Evolutionary conservation across 53 echinoderm and acorn worm genomes (phyloP), one percentile per base, ranked within the genome.

Genomic region (Holothuria leucospilota): DNA sequence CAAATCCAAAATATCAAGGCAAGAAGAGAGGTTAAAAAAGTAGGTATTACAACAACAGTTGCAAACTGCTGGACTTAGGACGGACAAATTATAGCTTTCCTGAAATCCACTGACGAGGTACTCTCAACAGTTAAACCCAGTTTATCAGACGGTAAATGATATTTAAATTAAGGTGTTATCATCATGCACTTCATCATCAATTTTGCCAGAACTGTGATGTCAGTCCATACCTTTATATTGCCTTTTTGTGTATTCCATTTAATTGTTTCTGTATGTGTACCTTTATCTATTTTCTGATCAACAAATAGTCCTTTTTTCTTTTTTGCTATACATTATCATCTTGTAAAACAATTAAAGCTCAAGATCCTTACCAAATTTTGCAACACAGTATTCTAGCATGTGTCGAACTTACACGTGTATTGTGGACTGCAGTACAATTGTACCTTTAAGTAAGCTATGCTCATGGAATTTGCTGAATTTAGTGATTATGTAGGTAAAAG

Each of bases 21-120:
- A 25, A 69, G 69, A 69, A 69, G 69, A 28, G 27, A 69, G 8
- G 8, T 38, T 0, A 26, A 69, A 28, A 29, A 38, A 69, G 24
- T 29, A 38, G 16, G 34, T 69, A 69, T 69, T 16, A 69, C 69
- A 6, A 69, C 27, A 69, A 69, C 69, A 26, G 69, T 69, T n/a
- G 9, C 69, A 69, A 69, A 69, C 29, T 23, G 69, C 29, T 69
- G 69, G 69, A 69, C 69, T 69, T 13, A 26, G 69, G 69, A 69
- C 29, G 9, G 42, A 42, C 5, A 42, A 42, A 42, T 28, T 69
- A 26, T 69, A 8, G 69, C 24, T 3, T 29, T 69, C 29, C 69
- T 16, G 69, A 42, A 42, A 42, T 42, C 42, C 42, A 42, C 42
- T 9, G 42, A 69, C 4, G 26, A 5, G 29, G 24, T 23, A 4